Conservation (phyloP, 23 tunicate genomes). For the Styela clava region DNA sequence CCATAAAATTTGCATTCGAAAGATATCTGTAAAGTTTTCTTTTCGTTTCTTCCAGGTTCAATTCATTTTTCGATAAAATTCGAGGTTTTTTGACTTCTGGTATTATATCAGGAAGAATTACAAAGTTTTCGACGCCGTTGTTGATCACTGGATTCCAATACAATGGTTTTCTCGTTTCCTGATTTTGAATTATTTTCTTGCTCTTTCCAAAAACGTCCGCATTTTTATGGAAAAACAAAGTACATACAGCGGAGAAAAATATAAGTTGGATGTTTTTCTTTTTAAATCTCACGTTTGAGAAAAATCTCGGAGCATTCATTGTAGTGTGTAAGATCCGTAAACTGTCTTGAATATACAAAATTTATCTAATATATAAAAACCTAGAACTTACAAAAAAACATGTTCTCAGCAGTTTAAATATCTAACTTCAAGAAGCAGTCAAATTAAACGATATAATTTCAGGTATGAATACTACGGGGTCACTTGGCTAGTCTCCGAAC, state of each 20-base stretch:
- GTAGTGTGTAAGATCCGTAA: too few species aligned
- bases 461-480: too few species aligned
- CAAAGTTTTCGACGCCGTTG: not conserved
- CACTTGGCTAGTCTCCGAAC: too few species aligned
- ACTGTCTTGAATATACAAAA: too few species aligned
- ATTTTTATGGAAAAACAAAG: not conserved
- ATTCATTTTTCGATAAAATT: not conserved
- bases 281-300: not conserved
- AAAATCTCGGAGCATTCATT: not conserved
- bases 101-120: not conserved
- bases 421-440: too few species aligned
- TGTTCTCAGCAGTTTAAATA: too few species aligned
- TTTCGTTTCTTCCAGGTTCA: not conserved
- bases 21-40: not conserved
- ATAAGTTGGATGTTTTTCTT: not conserved
- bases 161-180: not conserved
- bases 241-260: not conserved
- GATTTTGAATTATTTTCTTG: not conserved
- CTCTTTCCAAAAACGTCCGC: not conserved
- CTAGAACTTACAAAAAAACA: too few species aligned
- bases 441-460: too few species aligned
- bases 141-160: not conserved
- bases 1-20: not conserved
- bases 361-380: too few species aligned
- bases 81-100: not conserved